A percentile compares a stretch with the other conserved stretches of the same genome.
Evolutionary conservation across 2,888 invertebrate genomes (phyloP).

Genomic region (Liodrosophila aerea): DNA sequence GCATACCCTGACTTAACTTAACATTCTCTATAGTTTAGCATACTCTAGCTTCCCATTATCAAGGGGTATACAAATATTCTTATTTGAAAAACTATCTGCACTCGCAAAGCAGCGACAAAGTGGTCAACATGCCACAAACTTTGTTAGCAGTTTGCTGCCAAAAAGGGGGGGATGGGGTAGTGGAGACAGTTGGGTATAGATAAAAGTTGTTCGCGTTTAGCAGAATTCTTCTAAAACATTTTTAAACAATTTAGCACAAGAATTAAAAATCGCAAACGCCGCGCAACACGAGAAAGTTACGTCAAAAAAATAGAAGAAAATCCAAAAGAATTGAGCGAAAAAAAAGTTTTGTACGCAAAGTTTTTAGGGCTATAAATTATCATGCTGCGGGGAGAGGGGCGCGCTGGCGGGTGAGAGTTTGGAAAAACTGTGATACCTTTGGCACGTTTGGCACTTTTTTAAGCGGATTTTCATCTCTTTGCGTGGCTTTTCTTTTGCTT

Average conservation of each 20-base stretch:
- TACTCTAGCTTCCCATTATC: too few relatives aligned
- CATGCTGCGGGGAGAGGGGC: slow-evolving; percentile 16
- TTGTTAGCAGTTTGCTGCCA: slow-evolving; percentile 64
- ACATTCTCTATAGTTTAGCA: too few relatives aligned
- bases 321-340: not conserved
- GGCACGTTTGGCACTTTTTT: slow-evolving; percentile 70
- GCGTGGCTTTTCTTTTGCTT: slow-evolving; percentile 52
- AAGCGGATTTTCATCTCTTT: slow-evolving; percentile 68
- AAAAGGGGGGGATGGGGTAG: slow-evolving; percentile 10
- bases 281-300: slow-evolving; percentile 67
- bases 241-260: slow-evolving; percentile 77
- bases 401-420: too few relatives aligned
- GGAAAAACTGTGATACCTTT: slow-evolving; percentile 57
- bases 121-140: slow-evolving; percentile 78
- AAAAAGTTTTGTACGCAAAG: slow-evolving; percentile 69
- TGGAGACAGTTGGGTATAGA: not conserved
- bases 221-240: slow-evolving; percentile 76
- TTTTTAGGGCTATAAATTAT: slow-evolving; percentile 80
- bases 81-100: slow-evolving; percentile 52
- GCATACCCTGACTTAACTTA: too few relatives aligned
- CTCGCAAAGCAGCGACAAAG: slow-evolving; percentile 61
- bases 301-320: slow-evolving; percentile 18
- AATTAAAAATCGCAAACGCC: slow-evolving; percentile 78
- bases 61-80: too few relatives aligned
- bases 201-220: slow-evolving; percentile 53